These are phyloP conservation scores for Drosophila barbarae DNA, from an alignment of 2,888 invertebrate species.

Conservation along the genomic window DNA sequence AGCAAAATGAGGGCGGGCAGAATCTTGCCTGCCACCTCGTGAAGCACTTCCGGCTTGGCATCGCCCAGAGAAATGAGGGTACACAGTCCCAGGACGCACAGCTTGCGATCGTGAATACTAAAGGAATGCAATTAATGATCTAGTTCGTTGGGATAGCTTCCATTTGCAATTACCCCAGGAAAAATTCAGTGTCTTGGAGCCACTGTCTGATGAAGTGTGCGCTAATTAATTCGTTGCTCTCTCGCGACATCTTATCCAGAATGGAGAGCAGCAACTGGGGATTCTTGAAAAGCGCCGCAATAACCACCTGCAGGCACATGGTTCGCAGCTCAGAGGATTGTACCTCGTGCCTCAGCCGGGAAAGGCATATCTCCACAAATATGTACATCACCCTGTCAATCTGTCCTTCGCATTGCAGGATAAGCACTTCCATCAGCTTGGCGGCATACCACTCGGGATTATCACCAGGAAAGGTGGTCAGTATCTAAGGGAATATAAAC, in stretches of 20 bases:
- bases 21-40: constrained; percentile 88
- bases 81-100: constrained; percentile 95
- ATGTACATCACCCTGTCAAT: constrained; percentile 95
- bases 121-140: constrained; percentile 10
- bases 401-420: constrained; percentile 93
- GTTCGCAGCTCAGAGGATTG: constrained; percentile 94
- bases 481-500: constrained; percentile 79
- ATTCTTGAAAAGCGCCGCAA: constrained; percentile 95
- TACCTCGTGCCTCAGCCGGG: constrained; percentile 91
- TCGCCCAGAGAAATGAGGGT: constrained; percentile 90
- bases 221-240: constrained; percentile 89
- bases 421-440: constrained; percentile 96
- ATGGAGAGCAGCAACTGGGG: constrained; percentile 90
- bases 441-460: constrained; percentile 98
- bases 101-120: constrained; percentile 90
- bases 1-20: constrained; percentile 93
- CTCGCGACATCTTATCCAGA: constrained; percentile 85
- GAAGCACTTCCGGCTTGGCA: constrained; percentile 86
- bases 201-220: constrained; percentile 97
- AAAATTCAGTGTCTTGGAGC: constrained; percentile 97
- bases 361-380: constrained; percentile 93
- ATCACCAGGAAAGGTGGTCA: constrained; percentile 88
- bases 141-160: not conserved
- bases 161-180: constrained; percentile 86
- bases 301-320: constrained; percentile 96